A percentile compares a stretch with the other conserved stretches of the same genome.
Evolutionary conservation across 1,140 invertebrate genomes (phyloP).

Genomic region (Drosophila kepulauana): DNA sequence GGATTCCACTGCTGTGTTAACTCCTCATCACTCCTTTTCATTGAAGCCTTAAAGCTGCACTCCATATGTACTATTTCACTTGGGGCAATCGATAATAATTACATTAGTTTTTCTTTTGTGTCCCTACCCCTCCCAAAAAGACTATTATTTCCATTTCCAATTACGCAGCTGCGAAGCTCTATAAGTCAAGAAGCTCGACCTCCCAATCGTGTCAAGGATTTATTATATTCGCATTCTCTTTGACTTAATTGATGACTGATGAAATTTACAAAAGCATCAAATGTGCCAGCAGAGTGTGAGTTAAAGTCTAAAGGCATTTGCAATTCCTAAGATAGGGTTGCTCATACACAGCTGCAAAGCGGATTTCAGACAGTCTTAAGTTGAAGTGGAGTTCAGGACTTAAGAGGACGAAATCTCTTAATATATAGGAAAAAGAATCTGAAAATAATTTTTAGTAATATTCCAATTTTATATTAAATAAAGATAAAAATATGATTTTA

Average conservation of each 20-base stretch:
- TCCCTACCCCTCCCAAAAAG: neutral
- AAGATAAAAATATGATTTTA: no score
- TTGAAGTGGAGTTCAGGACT: no score
- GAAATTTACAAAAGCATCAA: conserved; percentile 2
- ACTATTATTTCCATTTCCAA: conserved; percentile 48
- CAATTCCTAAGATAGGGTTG: no score
- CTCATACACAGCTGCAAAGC: no score
- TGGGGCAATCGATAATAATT: conserved; percentile 43
- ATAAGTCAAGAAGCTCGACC: conserved; percentile 7
- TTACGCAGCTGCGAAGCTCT: conserved; percentile 29
- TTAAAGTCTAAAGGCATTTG: no score
- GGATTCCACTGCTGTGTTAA: conserved; percentile 6
- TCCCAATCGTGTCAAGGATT: neutral
- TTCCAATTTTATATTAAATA: no score
- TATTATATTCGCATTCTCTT: conserved; percentile 1
- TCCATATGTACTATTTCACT: conserved; percentile 21
- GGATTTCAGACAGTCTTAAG: no score
- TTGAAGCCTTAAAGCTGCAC: conserved; percentile 49
- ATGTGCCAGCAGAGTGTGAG: neutral
- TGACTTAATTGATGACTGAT: conserved; percentile 13
- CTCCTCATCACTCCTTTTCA: conserved; percentile 7
- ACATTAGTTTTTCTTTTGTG: conserved; percentile 44
- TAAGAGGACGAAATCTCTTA: no score
- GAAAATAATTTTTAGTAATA: no score
- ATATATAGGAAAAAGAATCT: no score